Evolutionary conservation across 2,888 invertebrate genomes (phyloP).

Genomic region (Troides aeacus): DNA sequence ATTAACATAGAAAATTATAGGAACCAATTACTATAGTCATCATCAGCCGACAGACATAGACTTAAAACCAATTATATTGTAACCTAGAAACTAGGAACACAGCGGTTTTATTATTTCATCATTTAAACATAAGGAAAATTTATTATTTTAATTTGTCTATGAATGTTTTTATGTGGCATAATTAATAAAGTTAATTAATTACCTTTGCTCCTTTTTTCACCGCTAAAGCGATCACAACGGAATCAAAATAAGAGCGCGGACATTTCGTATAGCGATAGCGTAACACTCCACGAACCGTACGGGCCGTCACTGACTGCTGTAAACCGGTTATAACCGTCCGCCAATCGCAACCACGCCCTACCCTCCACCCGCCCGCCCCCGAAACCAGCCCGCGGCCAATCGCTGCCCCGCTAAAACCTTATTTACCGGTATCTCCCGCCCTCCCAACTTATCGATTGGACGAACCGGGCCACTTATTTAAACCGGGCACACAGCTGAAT

Average conservation of each 20-base stretch:
- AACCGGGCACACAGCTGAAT: constrained; percentile 65
- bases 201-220: constrained; percentile 20
- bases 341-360: constrained; percentile 50
- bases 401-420: constrained; percentile 53
- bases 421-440: constrained; percentile 72
- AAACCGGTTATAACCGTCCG: constrained; percentile 25
- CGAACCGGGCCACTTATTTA: constrained; percentile 69
- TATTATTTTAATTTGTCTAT: too few relatives aligned
- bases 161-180: too few relatives aligned
- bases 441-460: constrained; percentile 74
- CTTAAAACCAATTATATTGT: too few relatives aligned
- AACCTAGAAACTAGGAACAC: too few relatives aligned
- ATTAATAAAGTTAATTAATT: constrained; percentile 1
- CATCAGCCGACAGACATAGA: too few relatives aligned
- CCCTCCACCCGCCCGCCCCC: constrained; percentile 43
- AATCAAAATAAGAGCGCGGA: constrained; percentile 32
- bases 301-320: constrained; percentile 24
- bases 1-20: too few relatives aligned
- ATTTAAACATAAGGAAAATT: too few relatives aligned
- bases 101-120: too few relatives aligned
- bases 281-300: constrained; percentile 12
- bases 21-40: too few relatives aligned
- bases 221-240: constrained; percentile 32
- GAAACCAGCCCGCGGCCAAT: constrained; percentile 47
- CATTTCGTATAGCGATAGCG: constrained; percentile 16